Percentiles rank a stretch among this genome's conserved stretches.
phyloP scores from a whole-genome alignment of 2,113 vertebrate genomes.

The Semnornis frantzii region DNA sequence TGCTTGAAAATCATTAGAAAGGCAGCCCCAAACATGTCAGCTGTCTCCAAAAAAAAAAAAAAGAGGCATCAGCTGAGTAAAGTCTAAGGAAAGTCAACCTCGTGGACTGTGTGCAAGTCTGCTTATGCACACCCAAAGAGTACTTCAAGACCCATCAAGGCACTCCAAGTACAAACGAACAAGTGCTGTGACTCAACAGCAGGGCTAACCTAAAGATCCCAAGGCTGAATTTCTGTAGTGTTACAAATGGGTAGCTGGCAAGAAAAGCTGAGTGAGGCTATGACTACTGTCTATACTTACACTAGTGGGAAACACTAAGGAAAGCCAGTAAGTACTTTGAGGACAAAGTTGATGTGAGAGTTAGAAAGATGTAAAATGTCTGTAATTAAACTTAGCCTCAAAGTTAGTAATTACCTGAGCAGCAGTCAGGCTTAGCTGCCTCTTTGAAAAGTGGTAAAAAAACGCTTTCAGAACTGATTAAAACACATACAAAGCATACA shows the following conservation, averaged over 20 bases:
- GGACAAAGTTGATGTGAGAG: not conserved
- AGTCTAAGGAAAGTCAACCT: not conserved
- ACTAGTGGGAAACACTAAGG: not conserved
- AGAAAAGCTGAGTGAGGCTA: not conserved
- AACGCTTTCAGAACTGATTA: not conserved
- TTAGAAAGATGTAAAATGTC: not conserved
- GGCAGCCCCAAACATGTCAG: not conserved
- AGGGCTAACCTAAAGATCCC: not conserved
- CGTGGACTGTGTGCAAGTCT: not conserved
- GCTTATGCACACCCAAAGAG: not conserved
- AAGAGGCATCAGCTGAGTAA: not conserved
- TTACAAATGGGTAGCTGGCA: not conserved
- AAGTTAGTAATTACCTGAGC: not conserved
- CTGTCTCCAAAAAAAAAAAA: not conserved
- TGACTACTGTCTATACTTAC: not conserved
- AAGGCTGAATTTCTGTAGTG: not conserved
- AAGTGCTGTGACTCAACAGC: not conserved
- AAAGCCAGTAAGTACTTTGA: not conserved
- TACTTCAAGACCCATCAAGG: not conserved
- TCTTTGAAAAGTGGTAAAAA: not conserved
- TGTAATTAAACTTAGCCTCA: not conserved
- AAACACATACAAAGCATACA: accelerated
- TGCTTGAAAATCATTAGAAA: not conserved
- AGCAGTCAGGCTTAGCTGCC: not conserved
- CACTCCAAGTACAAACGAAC: not conserved